These are phyloP conservation scores for Netelia melanura DNA, from an alignment of 2,888 invertebrate species.

Conservation along the genomic window DNA sequence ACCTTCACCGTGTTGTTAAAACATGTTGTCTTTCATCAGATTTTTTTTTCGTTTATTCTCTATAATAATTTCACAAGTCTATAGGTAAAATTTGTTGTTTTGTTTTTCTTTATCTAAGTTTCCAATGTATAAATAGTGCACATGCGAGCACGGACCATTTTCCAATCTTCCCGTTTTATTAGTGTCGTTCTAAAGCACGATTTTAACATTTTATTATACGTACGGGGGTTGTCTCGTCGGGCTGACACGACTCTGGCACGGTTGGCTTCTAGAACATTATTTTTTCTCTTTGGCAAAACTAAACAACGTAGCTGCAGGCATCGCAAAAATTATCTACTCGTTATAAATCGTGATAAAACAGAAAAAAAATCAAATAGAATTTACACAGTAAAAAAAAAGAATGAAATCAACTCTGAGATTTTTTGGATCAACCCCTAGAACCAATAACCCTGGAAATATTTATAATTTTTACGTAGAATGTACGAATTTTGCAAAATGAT, in stretches of 20 bases:
- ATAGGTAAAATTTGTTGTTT: neutral
- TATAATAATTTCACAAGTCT: slow-evolving; percentile 4
- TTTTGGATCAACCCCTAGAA: neutral
- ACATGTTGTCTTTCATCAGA: slow-evolving; percentile 35
- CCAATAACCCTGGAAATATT: neutral
- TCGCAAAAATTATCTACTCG: slow-evolving; percentile 62
- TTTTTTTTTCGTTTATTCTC: slow-evolving; percentile 30
- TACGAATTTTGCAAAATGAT: no score
- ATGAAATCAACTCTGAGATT: neutral
- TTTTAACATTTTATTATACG: slow-evolving; percentile 85
- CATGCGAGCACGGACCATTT: slow-evolving; percentile 28
- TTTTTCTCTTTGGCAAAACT: slow-evolving; percentile 75
- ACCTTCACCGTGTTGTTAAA: slow-evolving; percentile 72
- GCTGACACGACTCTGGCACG: slow-evolving; percentile 82
- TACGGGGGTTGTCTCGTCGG: slow-evolving; percentile 90
- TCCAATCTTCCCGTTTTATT: slow-evolving; percentile 28
- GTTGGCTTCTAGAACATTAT: slow-evolving; percentile 82
- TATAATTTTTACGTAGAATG: neutral
- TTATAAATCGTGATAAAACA: slow-evolving; percentile 30
- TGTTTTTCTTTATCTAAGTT: neutral
- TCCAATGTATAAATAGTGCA: neutral
- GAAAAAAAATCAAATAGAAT: slow-evolving; percentile 17
- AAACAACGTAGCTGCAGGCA: slow-evolving; percentile 77
- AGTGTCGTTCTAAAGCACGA: slow-evolving; percentile 13
- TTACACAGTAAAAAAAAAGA: neutral